Evolutionary conservation across 2,888 invertebrate genomes (phyloP).

Genomic region (Eutolmus rufibarbis): DNA sequence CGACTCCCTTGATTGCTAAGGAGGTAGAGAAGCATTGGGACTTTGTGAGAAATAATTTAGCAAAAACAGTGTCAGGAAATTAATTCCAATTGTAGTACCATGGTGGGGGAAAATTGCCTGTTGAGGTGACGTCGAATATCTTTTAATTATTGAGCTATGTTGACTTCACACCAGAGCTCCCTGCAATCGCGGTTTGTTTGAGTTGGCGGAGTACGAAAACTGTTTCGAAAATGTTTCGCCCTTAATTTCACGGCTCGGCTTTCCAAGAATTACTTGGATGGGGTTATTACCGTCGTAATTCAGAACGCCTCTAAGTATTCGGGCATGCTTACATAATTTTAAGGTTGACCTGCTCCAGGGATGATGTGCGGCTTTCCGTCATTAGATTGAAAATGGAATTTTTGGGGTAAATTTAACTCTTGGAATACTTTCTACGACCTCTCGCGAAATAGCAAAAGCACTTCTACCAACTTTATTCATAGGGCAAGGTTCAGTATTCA

Average conservation of each 20-base stretch:
- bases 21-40: neutral
- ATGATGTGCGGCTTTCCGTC: neutral
- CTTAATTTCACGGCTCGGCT: neutral
- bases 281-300: neutral
- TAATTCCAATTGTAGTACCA: constrained; percentile 5
- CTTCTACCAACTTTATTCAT: neutral
- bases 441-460: neutral
- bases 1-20: neutral
- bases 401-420: neutral
- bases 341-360: neutral
- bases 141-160: constrained; percentile 18
- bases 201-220: neutral
- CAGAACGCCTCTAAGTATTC: neutral
- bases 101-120: neutral
- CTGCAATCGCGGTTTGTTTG: neutral
- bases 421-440: neutral
- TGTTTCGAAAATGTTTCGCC: neutral
- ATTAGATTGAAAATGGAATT: neutral
- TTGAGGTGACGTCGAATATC: constrained; percentile 29
- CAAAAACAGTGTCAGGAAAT: constrained; percentile 25
- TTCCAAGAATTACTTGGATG: neutral
- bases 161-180: neutral
- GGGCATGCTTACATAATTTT: neutral
- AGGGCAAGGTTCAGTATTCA: neutral
- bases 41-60: neutral